These are phyloP conservation scores for Galagoides demidoff DNA, from an alignment of 2,797 vertebrate species.

Conservation along the genomic window DNA sequence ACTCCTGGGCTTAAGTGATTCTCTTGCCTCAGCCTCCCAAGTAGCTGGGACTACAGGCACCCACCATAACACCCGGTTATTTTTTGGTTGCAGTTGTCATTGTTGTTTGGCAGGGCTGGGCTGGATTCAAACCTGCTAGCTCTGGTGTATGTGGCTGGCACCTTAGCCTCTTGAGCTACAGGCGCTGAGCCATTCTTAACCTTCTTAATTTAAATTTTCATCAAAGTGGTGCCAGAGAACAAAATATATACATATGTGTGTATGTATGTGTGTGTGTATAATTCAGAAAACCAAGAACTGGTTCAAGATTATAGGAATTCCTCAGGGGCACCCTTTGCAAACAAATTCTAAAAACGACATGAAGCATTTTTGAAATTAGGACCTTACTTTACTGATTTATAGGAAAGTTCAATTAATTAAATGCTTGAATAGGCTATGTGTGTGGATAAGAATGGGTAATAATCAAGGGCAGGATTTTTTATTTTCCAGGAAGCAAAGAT, in stretches of 20 bases:
- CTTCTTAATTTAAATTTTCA: background rate
- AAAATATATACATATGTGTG: background rate
- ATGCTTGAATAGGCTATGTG: background rate
- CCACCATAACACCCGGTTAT: too few relatives aligned
- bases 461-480: slow-evolving; percentile 29
- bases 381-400: slow-evolving; percentile 23
- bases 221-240: background rate
- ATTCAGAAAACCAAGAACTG: background rate
- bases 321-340: background rate
- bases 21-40: too few relatives aligned
- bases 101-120: too few relatives aligned
- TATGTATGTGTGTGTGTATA: too few relatives aligned
- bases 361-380: background rate
- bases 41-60: too few relatives aligned
- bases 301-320: background rate
- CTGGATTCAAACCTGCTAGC: too few relatives aligned
- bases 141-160: too few relatives aligned
- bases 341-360: slow-evolving; percentile 26
- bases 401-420: slow-evolving; percentile 27
- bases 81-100: too few relatives aligned
- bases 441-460: background rate
- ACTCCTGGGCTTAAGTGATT: too few relatives aligned
- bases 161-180: too few relatives aligned
- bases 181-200: too few relatives aligned
- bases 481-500: slow-evolving; percentile 28